Percentiles rank a stretch among this genome's conserved stretches.
Evolutionary conservation across 1,140 invertebrate species (phyloP).

Genomic region (Cephus cinctus): DNA sequence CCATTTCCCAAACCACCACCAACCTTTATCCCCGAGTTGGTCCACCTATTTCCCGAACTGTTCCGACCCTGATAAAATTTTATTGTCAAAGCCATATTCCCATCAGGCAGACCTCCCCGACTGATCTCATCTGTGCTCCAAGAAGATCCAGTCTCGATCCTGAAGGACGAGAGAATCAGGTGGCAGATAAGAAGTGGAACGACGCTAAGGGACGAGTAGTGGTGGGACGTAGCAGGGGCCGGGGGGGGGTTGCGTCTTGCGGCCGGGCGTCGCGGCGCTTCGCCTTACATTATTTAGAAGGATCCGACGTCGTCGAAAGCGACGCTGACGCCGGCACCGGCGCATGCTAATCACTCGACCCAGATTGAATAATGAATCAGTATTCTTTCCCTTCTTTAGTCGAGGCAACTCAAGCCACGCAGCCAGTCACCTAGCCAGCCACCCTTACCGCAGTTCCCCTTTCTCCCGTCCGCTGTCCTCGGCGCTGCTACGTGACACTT

Average conservation of each 20-base stretch:
- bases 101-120: too few relatives aligned
- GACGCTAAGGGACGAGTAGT: too few relatives aligned
- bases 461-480: constrained; percentile 8
- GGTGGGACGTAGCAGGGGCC: not conserved
- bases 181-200: too few relatives aligned
- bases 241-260: constrained; percentile 1
- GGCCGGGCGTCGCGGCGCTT: constrained; percentile 17
- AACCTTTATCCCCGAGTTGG: too few relatives aligned
- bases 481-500: constrained; percentile 44
- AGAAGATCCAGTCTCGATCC: too few relatives aligned
- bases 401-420: constrained; percentile 2
- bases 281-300: constrained; percentile 54
- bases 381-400: constrained; percentile 50
- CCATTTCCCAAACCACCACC: too few relatives aligned
- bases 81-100: too few relatives aligned
- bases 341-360: constrained; percentile 57
- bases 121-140: too few relatives aligned
- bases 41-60: too few relatives aligned
- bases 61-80: too few relatives aligned
- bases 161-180: too few relatives aligned
- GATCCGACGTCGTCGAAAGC: constrained; percentile 32
- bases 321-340: constrained; percentile 37
- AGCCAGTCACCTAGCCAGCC: not conserved
- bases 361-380: constrained; percentile 59
- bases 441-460: constrained; percentile 9